Evolutionary conservation across 2,797 vertebrate genomes (phyloP), one percentile per base, ranked within the genome.

Genomic region (Clarias fuscus): DNA sequence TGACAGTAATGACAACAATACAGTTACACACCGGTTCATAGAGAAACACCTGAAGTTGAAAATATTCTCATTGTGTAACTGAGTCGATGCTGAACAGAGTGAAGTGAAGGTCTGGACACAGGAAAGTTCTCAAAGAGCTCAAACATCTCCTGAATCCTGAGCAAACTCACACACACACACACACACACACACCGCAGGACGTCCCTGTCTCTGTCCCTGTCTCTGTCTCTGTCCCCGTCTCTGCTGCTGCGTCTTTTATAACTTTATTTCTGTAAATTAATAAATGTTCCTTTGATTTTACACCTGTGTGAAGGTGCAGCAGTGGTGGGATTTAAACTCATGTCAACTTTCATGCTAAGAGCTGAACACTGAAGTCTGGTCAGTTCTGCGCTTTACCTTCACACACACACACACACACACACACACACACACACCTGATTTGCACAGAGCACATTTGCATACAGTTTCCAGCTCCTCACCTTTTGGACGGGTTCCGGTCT

Each of bases 401-500:
- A 33, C 3, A 48, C 48, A 48, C 43, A 48, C 43, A 48, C 48
- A 43, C 3, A 48, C 10, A 48, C 43, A 48, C 43, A 53, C 48
- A 53, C 48, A 53, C 48, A 48, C 48, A 48, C 56, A 61, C 58
- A 40, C 5, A 15, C 24, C 40, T 24, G 2, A 72, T 72, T 58
- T 85, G 37, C 84, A 53, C 33, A 10, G 24, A 30, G 22, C 0
- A 20, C 56, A 27, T 85, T 76, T 76, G 83, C 72, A 22, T 84
- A 15, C 62, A 0, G 53, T 24, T 83, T 67, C 24, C 64, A 83
- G 81, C 64, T 67, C 17, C 86, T 90, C 18, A 99, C 97, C 98
- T 98, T 93, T 98, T 99, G 40, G 97, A 97, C 68, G 98, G 98
- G 91, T 99, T 99, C 90, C 98, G 96, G 94, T 99, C 98, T 86